phyloP scores from a whole-genome alignment of 2,888 invertebrate genomes.

The Thyatira batis region DNA sequence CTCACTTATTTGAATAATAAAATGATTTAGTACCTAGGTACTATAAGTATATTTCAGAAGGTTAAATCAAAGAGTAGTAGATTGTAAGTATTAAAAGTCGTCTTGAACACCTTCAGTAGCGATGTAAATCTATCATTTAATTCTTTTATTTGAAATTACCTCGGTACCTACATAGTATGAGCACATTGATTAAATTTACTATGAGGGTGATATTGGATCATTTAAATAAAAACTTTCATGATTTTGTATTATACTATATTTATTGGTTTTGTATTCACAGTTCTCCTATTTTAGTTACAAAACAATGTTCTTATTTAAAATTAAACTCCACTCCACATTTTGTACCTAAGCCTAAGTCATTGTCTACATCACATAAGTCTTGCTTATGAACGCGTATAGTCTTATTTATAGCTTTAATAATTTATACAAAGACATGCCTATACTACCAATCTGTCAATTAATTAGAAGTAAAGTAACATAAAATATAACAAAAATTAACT shows the following conservation, averaged over 20 bases:
- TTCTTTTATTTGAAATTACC: too few species aligned
- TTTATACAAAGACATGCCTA: not conserved
- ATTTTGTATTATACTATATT: slow-evolving; percentile 65
- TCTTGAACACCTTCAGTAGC: too few species aligned
- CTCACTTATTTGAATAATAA: too few species aligned
- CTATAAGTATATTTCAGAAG: too few species aligned
- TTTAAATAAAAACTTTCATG: slow-evolving; percentile 9
- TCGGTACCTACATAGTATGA: too few species aligned
- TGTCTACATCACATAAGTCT: slow-evolving; percentile 69
- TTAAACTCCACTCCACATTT: slow-evolving; percentile 60
- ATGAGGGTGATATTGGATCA: too few species aligned
- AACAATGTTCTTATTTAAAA: slow-evolving; percentile 72
- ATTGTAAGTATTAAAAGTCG: not conserved
- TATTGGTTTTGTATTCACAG: slow-evolving; percentile 80
- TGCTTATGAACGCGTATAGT: slow-evolving; percentile 31
- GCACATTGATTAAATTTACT: too few species aligned
- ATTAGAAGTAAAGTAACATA: slow-evolving; percentile 7
- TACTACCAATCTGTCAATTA: slow-evolving; percentile 1
- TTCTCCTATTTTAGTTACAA: slow-evolving; percentile 78
- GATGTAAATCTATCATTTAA: too few species aligned
- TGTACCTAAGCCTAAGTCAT: slow-evolving; percentile 78
- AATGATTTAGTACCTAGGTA: too few species aligned
- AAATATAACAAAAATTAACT: slow-evolving; percentile 5
- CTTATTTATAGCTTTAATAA: slow-evolving; percentile 20
- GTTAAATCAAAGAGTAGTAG: not conserved